phyloP scores from a whole-genome alignment of 2,888 invertebrate genomes.

The Cheilosia vulpina region DNA sequence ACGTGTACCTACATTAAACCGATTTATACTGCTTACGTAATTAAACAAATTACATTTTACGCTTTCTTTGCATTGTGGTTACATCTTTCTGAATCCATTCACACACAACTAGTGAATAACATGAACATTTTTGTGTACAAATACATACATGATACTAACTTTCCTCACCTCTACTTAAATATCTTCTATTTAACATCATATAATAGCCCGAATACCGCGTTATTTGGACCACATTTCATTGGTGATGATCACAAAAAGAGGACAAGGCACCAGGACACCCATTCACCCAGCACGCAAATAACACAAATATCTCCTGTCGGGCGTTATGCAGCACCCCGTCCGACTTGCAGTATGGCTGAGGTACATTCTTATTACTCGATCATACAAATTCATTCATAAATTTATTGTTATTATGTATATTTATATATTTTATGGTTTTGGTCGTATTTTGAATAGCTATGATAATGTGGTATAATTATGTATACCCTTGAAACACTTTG shows the following conservation, averaged over 20 bases:
- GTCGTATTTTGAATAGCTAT: not conserved
- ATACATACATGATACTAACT: slow-evolving; percentile 10
- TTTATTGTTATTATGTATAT: too few species aligned
- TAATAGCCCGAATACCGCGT: slow-evolving; percentile 83
- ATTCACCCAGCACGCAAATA: slow-evolving; percentile 81
- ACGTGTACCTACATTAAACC: not conserved
- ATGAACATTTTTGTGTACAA: not conserved
- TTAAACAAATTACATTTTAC: not conserved
- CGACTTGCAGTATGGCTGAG: slow-evolving; percentile 88
- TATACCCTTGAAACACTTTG: slow-evolving; percentile 8
- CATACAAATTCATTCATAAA: too few species aligned
- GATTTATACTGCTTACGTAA: not conserved
- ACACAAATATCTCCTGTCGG: slow-evolving; percentile 84
- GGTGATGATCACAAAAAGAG: slow-evolving; percentile 80
- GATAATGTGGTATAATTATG: slow-evolving; percentile 26
- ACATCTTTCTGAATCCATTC: not conserved
- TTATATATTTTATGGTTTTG: too few species aligned
- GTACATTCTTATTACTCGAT: slow-evolving; percentile 80
- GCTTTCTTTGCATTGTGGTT: slow-evolving; percentile 23
- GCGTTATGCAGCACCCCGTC: slow-evolving; percentile 87
- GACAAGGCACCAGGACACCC: slow-evolving; percentile 76
- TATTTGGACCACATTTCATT: slow-evolving; percentile 83
- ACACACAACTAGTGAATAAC: slow-evolving; percentile 3
- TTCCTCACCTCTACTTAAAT: slow-evolving; percentile 11
- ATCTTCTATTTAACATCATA: slow-evolving; percentile 34